Conservation (phyloP, 30 jellyfish, hydroid and myxozoan species). For the Morbakka virulenta region DNA sequence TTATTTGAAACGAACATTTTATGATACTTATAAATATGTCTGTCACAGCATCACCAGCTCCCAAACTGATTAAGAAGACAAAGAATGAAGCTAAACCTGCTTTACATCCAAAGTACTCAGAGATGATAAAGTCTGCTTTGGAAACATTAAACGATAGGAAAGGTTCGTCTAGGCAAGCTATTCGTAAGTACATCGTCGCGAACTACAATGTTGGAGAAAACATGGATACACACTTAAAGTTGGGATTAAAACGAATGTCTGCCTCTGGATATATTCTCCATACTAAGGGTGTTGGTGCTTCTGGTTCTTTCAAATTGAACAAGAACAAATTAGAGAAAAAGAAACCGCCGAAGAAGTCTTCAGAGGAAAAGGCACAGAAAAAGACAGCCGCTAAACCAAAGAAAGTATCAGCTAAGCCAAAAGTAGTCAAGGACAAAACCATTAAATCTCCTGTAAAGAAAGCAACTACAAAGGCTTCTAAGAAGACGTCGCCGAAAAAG, state of each 20-base stretch:
- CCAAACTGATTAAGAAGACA: too few relatives aligned
- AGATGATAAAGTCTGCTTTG: constrained; percentile 47
- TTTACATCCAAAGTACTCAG: constrained; percentile 37
- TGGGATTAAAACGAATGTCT: constrained; percentile 14
- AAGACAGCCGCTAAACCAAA: constrained; percentile 42
- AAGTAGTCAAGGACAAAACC: too few relatives aligned
- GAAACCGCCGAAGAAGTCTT: constrained; percentile 1
- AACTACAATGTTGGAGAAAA: constrained; percentile 55
- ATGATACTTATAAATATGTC: too few relatives aligned
- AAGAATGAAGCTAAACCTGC: too few relatives aligned
- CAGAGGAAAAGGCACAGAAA: constrained; percentile 10
- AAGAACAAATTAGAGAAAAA: too few relatives aligned
- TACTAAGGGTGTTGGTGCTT: constrained; percentile 48
- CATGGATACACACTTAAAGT: constrained; percentile 19
- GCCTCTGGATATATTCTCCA: constrained; percentile 18
- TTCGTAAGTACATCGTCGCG: constrained; percentile 36
- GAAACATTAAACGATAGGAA: constrained; percentile 12
- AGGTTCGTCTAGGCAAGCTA: constrained; percentile 50
- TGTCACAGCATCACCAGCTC: too few relatives aligned
- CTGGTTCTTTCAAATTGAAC: constrained; percentile 42
- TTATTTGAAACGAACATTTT: too few relatives aligned
- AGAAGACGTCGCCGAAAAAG: too few relatives aligned
- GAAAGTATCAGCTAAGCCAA: constrained; percentile 3
- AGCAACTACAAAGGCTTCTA: too few relatives aligned
- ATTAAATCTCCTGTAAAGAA: too few relatives aligned